Conservation (phyloP, 2,888 invertebrate genomes). For the Drosophila nr. perissopoda region DNA sequence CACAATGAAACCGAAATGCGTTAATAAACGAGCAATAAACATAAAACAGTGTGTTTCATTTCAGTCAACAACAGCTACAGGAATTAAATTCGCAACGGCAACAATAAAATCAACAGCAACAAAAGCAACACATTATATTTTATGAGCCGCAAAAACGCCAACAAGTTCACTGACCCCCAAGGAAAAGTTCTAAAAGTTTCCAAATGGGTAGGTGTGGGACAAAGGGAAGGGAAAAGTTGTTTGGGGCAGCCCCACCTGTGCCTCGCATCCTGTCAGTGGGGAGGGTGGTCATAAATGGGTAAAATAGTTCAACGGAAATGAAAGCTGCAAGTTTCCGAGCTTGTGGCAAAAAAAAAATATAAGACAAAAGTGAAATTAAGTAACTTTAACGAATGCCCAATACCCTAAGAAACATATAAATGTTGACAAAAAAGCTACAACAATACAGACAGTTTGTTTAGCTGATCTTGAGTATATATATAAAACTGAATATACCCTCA, state of each 20-base stretch:
- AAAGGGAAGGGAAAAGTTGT: not conserved
- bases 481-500: not conserved
- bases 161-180: conserved; percentile 67
- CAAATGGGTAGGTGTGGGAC: not conserved
- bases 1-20: conserved; percentile 12
- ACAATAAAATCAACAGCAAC: conserved; percentile 11
- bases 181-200: conserved; percentile 6
- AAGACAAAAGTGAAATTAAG: not conserved
- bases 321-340: conserved; percentile 57
- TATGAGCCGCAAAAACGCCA: conserved; percentile 70
- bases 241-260: conserved; percentile 22
- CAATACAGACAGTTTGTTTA: not conserved
- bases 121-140: conserved; percentile 47
- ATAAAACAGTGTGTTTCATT: conserved; percentile 62
- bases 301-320: conserved; percentile 73
- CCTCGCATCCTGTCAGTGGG: conserved; percentile 26
- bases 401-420: not conserved
- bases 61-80: conserved; percentile 55
- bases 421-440: not conserved
- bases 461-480: not conserved
- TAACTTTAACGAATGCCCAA: not conserved
- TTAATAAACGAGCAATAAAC: conserved; percentile 29
- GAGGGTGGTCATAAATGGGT: not conserved
- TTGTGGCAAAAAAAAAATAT: conserved; percentile 24
- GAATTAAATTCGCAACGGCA: conserved; percentile 43